Percentiles rank a stretch among this genome's conserved stretches.
These are phyloP conservation scores for Microtus pennsylvanicus DNA, from an alignment of 2,113 vertebrate species.

Conservation along the genomic window DNA sequence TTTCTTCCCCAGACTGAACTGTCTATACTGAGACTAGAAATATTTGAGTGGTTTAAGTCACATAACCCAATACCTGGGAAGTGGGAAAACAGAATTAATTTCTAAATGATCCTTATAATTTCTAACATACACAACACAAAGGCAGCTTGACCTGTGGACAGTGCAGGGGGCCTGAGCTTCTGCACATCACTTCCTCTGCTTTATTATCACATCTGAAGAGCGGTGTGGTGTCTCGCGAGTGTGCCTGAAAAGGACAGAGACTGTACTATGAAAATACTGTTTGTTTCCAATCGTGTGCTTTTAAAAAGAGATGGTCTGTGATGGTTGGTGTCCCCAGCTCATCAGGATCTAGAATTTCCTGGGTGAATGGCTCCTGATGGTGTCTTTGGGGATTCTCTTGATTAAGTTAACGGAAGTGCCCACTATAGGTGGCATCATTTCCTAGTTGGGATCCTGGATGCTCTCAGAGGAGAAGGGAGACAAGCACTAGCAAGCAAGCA, in stretches of 20 bases:
- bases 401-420: background rate
- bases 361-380: background rate
- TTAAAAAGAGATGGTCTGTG: background rate
- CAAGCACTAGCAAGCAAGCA: background rate
- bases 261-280: background rate
- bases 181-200: background rate
- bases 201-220: background rate
- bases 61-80: background rate
- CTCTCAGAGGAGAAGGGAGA: background rate
- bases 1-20: conserved; percentile 1
- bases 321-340: background rate
- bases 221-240: background rate
- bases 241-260: background rate
- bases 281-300: conserved; percentile 12
- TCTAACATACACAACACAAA: background rate
- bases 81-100: background rate
- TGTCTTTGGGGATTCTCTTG: background rate
- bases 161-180: background rate
- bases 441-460: background rate
- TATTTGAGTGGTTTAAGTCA: background rate
- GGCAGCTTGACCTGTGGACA: background rate
- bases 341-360: background rate
- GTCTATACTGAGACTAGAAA: background rate
- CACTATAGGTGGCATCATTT: background rate
- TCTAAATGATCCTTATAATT: background rate